Conservation (phyloP, 2,113 vertebrate species). For the Centropus unirufus region DNA sequence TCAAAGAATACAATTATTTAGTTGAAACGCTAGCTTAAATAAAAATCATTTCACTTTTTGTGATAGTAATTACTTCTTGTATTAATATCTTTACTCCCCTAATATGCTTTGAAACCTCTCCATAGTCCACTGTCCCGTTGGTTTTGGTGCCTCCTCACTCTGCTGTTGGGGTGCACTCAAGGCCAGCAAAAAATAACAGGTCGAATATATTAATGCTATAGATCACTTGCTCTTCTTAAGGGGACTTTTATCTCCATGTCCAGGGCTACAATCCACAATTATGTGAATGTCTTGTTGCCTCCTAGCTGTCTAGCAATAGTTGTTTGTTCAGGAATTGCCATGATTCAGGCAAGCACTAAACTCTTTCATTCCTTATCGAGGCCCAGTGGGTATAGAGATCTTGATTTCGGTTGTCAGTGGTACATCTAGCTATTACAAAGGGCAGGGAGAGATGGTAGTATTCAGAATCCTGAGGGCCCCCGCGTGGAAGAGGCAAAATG, state of each 20-base stretch:
- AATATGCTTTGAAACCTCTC: fast-evolving
- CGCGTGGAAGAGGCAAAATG: background rate
- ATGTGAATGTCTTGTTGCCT: background rate
- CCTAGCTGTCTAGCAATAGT: background rate
- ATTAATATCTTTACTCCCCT: fast-evolving
- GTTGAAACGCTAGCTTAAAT: too few species aligned
- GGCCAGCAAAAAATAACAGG: background rate
- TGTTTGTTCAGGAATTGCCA: background rate
- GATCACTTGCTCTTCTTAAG: background rate
- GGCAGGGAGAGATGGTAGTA: background rate
- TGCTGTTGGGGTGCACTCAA: background rate
- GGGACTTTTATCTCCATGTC: background rate
- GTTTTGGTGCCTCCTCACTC: fast-evolving
- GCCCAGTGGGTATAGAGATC: background rate
- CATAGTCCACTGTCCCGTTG: fast-evolving
- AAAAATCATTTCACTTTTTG: too few species aligned
- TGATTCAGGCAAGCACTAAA: background rate
- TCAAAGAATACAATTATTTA: too few species aligned
- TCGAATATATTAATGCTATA: background rate
- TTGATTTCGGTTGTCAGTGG: fast-evolving
- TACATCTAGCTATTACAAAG: fast-evolving
- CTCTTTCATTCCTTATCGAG: background rate
- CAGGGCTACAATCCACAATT: fast-evolving
- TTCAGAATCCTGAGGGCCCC: background rate
- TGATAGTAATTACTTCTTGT: too few species aligned